These are phyloP conservation scores for Drosophila auraria DNA, from an alignment of 1,140 invertebrate genomes.

Conservation along the genomic window DNA sequence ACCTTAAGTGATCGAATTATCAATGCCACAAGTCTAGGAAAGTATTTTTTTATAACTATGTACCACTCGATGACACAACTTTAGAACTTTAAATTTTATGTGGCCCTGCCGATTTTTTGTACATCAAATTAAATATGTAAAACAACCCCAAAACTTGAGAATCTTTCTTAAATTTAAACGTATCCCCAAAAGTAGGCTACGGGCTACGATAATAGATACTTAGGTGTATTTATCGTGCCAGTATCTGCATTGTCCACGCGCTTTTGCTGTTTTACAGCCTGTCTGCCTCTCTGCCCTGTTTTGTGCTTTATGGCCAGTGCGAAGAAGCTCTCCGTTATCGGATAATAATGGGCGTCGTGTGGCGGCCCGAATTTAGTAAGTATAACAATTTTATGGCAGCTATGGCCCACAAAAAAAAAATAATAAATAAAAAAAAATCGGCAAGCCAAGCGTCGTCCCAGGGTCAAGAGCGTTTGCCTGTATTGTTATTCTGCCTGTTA, in stretches of 20 bases:
- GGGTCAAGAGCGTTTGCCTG: conserved; percentile 41
- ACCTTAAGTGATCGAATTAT: too few relatives aligned
- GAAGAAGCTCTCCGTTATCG: conserved; percentile 38
- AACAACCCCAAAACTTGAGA: too few relatives aligned
- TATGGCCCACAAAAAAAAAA: conserved; percentile 49
- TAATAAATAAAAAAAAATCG: conserved; percentile 7
- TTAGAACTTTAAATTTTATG: too few relatives aligned
- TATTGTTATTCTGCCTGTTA: conserved; percentile 24
- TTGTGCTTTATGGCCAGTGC: conserved; percentile 22
- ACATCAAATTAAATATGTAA: too few relatives aligned
- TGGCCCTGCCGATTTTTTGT: too few relatives aligned
- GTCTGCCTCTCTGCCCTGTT: conserved; percentile 19
- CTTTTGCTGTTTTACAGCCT: conserved; percentile 17
- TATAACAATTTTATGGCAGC: conserved; percentile 29
- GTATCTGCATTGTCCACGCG: conserved; percentile 12
- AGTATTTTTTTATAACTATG: too few relatives aligned
- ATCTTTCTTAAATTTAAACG: background rate
- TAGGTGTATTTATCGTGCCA: background rate
- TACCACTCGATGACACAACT: too few relatives aligned
- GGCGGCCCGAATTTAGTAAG: conserved; percentile 29
- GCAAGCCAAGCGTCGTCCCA: conserved; percentile 19
- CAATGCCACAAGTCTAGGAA: too few relatives aligned
- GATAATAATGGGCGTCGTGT: conserved; percentile 40
- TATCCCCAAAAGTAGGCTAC: conserved; percentile 27
- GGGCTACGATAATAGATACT: background rate